Base-by-base conservation (phyloP, 2,113 vertebrate species). In the Ceyx cyanopectus region DNA sequence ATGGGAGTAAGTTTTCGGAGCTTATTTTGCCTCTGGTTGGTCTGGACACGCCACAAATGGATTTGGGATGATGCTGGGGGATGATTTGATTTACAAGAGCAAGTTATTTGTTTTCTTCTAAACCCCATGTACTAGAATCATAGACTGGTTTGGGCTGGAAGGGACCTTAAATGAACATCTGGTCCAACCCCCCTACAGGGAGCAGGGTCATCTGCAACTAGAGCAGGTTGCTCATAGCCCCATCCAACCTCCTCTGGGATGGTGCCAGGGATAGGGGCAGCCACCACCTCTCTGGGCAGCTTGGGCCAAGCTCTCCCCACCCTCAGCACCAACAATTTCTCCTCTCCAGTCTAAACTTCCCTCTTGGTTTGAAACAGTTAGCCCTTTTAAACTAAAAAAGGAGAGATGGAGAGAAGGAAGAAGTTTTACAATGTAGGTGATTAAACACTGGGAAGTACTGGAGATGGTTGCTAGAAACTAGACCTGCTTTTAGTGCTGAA, bases 1-100 rank as follows among this genome's bases (percentile, higher is more conserved):
- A 98, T 30, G 99, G 98, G 85, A 98, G 99, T 99, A 96, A 98
- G 99, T 98, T 69, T 66, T 75, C 34, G 2, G 54, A 32, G 20
- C 5, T 34, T 46, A 2, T 74, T 85, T 91, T 69, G 20, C 41
- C 45, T 84, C 81, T 87, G 21, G 9, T 69, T 58, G 5, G 46
- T 4, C 13, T 41, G 34, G 27, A 22, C 21, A 8, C n/a, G 34
- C 91, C 26, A 4, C 32, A 61, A 18, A 41, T 8, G 29, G 37
- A 17, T 29, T 58, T 43, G 22, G 10, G 34, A 24, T 37, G 37
- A 37, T 37, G 53, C 27, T 30, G 13, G 37, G 37, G 37, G 37
- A 37, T 53, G 11, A 50, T 23, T 8, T 69, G 29, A 13, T 51
- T 24, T 16, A 13, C 14, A 17, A 72, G 46, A 63, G 45, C 26